Evolutionary conservation across 2,797 vertebrate genomes (phyloP).

Genomic region (Hoplostethus mediterraneus): DNA sequence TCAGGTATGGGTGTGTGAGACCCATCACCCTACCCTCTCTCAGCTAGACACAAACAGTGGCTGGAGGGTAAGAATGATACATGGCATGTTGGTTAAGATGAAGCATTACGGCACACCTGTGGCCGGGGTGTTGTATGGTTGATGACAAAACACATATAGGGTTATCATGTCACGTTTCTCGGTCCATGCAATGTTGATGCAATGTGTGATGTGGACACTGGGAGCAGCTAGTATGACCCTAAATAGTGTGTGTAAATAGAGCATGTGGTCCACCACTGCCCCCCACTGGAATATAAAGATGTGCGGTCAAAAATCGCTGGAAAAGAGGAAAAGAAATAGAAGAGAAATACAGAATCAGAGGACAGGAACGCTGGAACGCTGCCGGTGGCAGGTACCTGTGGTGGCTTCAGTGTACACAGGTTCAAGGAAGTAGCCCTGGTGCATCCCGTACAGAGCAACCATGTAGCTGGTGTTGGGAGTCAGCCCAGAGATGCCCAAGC

Average conservation of each 20-base stretch:
- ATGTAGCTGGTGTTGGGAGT: constrained; percentile 88
- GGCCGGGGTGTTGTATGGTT: constrained; percentile 23
- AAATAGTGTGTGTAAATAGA: constrained; percentile 10
- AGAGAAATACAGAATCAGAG: constrained; percentile 11
- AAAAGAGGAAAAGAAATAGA: constrained; percentile 1
- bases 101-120: constrained; percentile 49
- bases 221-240: constrained; percentile 21
- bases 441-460: constrained; percentile 88
- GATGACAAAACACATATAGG: constrained; percentile 48
- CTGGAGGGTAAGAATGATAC: constrained; percentile 75
- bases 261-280: constrained; percentile 47
- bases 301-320: not conserved
- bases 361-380: constrained; percentile 41
- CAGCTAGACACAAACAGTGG: constrained; percentile 79
- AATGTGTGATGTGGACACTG: constrained; percentile 27
- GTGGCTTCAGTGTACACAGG: constrained; percentile 86
- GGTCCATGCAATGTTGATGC: constrained; percentile 63
- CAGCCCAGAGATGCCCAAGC: constrained; percentile 85
- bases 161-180: constrained; percentile 53
- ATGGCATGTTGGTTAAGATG: constrained; percentile 71
- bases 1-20: constrained; percentile 18
- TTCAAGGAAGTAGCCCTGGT: constrained; percentile 84
- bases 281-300: constrained; percentile 40
- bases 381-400: constrained; percentile 89
- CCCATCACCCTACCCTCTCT: constrained; percentile 64